phyloP scores from a whole-genome alignment of 2,797 vertebrate species.

The Ctenochaetus hawaiiensis region DNA sequence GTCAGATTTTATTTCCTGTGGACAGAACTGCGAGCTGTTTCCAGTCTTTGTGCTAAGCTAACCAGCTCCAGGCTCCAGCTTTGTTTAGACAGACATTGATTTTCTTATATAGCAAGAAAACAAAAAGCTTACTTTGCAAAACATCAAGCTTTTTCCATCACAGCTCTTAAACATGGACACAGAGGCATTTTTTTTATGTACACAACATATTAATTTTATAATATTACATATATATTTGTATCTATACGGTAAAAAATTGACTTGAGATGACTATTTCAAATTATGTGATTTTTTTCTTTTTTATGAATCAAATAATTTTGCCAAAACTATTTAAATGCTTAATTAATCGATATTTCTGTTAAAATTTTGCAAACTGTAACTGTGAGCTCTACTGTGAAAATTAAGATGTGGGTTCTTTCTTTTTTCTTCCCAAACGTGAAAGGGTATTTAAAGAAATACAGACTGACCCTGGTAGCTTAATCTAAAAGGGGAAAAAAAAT shows the following conservation, averaged over 20 bases:
- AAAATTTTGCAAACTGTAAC: not conserved
- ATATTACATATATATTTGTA: too few species aligned
- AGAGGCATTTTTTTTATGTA: too few species aligned
- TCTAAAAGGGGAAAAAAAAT: too few species aligned
- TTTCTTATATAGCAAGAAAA: not conserved
- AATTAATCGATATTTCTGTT: not conserved
- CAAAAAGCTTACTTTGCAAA: too few species aligned
- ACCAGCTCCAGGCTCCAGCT: not conserved
- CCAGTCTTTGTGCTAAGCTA: not conserved
- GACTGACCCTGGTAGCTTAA: too few species aligned
- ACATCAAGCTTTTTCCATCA: not conserved
- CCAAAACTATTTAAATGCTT: not conserved
- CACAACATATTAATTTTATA: too few species aligned
- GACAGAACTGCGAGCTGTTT: not conserved
- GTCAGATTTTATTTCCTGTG: not conserved
- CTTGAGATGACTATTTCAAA: not conserved
- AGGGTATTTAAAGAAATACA: not conserved
- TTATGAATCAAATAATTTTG: not conserved
- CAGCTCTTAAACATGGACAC: not conserved
- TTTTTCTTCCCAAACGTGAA: not conserved
- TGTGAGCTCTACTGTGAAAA: not conserved
- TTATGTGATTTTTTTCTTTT: not conserved
- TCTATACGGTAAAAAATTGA: too few species aligned
- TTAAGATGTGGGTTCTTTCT: not conserved
- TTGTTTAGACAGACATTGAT: not conserved